Percentiles rank a stretch among this genome's conserved stretches.
Evolutionary conservation across 2,113 vertebrate species (phyloP).

Genomic region (Myodes glareolus): DNA sequence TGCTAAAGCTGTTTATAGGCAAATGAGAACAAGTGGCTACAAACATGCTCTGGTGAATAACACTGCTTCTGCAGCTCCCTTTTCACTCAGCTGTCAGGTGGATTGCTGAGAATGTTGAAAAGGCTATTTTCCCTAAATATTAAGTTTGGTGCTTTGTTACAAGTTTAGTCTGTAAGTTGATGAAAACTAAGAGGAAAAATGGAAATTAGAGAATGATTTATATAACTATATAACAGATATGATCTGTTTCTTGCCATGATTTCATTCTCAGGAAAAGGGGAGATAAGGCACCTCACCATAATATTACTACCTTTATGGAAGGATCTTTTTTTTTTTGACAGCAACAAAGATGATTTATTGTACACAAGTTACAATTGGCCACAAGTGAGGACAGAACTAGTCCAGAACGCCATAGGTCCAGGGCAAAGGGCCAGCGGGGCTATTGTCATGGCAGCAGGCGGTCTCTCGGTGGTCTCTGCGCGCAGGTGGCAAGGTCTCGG

Average conservation of each 20-base stretch:
- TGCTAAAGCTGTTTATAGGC: neutral
- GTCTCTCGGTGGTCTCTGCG: neutral
- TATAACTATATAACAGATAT: neutral
- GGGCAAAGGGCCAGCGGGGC: neutral
- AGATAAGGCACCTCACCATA: neutral
- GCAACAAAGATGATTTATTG: slow-evolving; percentile 77
- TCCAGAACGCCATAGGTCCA: slow-evolving; percentile 73
- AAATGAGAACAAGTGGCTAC: neutral
- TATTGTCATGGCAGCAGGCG: too few relatives aligned
- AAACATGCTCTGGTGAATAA: neutral
- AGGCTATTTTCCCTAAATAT: neutral
- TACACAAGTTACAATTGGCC: slow-evolving; percentile 72
- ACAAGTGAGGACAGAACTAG: slow-evolving; percentile 61
- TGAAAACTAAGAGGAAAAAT: neutral
- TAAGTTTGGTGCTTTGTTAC: neutral
- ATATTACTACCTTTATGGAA: neutral
- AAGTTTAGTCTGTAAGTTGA: neutral
- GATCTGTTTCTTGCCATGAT: neutral
- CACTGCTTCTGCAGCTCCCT: neutral
- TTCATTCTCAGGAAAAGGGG: neutral
- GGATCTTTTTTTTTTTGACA: too few relatives aligned
- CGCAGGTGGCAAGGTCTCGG: neutral
- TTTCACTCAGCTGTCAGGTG: neutral
- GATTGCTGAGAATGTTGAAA: neutral
- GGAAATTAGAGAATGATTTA: neutral